Evolutionary conservation across 2,113 vertebrate genomes (phyloP).

Genomic region (Nettapus auritus): DNA sequence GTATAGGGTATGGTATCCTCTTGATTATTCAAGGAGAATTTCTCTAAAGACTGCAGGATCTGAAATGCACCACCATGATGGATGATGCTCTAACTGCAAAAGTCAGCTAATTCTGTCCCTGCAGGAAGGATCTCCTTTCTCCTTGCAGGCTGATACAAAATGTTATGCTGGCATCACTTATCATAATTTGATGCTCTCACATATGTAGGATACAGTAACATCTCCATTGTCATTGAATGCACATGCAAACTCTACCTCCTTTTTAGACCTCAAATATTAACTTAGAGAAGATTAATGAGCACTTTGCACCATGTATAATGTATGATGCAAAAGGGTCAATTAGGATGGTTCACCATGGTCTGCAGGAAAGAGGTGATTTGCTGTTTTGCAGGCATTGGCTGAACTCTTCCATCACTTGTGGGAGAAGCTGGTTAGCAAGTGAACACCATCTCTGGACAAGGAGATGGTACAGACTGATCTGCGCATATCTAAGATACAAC

Average conservation of each 20-base stretch:
- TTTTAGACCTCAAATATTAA: background rate
- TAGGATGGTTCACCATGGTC: fast-evolving
- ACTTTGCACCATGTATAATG: background rate
- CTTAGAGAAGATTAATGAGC: background rate
- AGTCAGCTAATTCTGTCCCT: background rate
- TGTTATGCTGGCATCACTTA: background rate
- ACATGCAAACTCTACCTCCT: background rate
- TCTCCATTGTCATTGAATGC: background rate
- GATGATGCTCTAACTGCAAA: background rate
- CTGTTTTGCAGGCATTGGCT: background rate
- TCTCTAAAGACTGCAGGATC: background rate
- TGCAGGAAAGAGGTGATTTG: background rate
- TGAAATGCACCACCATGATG: background rate
- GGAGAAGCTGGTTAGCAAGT: background rate
- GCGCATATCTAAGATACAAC: background rate
- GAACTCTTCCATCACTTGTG: background rate
- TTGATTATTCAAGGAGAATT: background rate
- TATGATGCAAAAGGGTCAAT: background rate
- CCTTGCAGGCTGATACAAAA: background rate
- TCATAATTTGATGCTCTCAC: background rate
- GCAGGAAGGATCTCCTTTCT: fast-evolving
- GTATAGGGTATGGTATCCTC: no score
- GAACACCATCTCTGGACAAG: background rate
- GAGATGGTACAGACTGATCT: background rate
- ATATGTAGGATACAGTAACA: background rate